phyloP scores from a whole-genome alignment of 2,888 invertebrate genomes.

The Eupithecia abbreviata region DNA sequence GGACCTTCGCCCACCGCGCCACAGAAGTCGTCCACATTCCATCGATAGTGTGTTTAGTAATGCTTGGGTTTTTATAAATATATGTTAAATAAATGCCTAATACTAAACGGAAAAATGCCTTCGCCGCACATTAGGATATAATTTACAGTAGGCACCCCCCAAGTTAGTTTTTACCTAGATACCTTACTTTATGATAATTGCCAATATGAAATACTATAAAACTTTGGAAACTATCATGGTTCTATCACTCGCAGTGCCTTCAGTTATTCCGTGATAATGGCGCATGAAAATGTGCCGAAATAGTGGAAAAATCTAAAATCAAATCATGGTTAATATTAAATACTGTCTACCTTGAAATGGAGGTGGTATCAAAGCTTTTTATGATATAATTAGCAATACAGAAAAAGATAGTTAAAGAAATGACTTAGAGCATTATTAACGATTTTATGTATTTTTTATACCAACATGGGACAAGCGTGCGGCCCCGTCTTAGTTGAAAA shows the following conservation, averaged over 20 bases:
- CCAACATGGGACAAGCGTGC: no score
- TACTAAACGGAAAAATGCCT: neutral
- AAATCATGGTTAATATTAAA: neutral
- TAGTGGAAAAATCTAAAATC: no score
- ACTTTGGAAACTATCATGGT: no score
- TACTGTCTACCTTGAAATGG: constrained; percentile 22
- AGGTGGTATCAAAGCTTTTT: constrained; percentile 21
- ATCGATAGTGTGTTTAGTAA: neutral
- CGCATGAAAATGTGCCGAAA: no score
- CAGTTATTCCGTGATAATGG: no score
- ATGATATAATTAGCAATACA: constrained; percentile 30
- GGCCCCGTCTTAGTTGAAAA: no score
- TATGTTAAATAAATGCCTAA: neutral
- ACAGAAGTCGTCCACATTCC: neutral
- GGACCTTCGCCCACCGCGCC: no score
- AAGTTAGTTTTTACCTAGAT: constrained; percentile 41
- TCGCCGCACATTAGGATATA: constrained; percentile 36
- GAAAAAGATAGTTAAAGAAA: neutral
- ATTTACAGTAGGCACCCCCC: constrained; percentile 19
- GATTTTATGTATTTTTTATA: neutral
- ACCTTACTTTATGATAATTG: constrained; percentile 24
- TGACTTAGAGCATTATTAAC: neutral
- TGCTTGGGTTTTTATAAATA: neutral
- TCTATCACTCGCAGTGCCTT: no score
- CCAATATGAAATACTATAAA: constrained; percentile 13